phyloP scores from a whole-genome alignment of 2,888 invertebrate genomes.

The Anthrax anthrax region DNA sequence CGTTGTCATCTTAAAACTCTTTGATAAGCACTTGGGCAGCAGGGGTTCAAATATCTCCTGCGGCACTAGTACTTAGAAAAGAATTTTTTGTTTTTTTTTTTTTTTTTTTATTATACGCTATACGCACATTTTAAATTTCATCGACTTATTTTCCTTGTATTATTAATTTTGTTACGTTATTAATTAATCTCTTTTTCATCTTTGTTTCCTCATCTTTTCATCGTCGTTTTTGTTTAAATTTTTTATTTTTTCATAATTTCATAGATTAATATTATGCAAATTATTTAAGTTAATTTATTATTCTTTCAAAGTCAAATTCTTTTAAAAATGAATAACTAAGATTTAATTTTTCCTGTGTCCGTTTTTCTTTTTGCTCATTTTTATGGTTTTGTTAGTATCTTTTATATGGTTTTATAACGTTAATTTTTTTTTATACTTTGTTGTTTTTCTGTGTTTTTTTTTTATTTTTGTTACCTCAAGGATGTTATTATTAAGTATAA shows the following conservation, averaged over 20 bases:
- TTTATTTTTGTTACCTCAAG: background rate
- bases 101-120: too few relatives aligned
- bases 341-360: background rate
- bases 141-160: background rate
- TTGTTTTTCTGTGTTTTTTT: too few relatives aligned
- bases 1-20: conserved; percentile 32
- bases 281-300: conserved; percentile 5
- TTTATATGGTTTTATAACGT: too few relatives aligned
- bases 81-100: conserved; percentile 14
- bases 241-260: background rate
- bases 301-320: background rate
- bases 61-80: conserved; percentile 39
- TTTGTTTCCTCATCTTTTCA: background rate
- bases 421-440: too few relatives aligned
- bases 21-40: conserved; percentile 39
- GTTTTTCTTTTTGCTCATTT: background rate
- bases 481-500: conserved; percentile 3
- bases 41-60: conserved; percentile 36
- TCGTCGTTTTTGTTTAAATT: background rate
- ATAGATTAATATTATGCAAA: conserved; percentile 7
- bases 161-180: too few relatives aligned
- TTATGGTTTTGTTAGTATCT: background rate
- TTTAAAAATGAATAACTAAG: background rate
- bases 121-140: too few relatives aligned
- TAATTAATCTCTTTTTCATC: background rate